phyloP scores from a whole-genome alignment of 64 coral and sea anemone genomes.

The Dendronephthya gigantea region DNA sequence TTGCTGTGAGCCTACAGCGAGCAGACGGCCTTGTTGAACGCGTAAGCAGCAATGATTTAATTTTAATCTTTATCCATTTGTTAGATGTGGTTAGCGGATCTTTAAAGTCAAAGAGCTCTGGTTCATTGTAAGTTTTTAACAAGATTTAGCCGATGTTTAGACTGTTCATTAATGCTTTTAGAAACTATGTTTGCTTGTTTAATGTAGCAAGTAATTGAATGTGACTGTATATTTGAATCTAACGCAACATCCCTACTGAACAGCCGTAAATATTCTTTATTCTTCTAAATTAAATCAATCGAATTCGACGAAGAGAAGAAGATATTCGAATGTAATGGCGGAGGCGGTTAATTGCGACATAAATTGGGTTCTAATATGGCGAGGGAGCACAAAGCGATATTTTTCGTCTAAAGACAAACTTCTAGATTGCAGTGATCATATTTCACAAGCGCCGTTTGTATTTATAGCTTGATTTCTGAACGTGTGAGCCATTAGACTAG shows the following conservation, averaged over 20 bases:
- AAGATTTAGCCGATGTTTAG: constrained; percentile 62
- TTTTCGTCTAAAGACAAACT: not conserved
- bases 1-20: not conserved
- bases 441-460: constrained; percentile 16
- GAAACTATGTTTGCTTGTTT: constrained; percentile 76
- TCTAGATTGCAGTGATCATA: constrained; percentile 1
- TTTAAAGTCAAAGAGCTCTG: not conserved
- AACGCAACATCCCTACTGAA: not conserved
- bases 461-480: constrained; percentile 6
- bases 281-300: not conserved
- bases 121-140: constrained; percentile 24
- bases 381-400: not conserved
- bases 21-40: not conserved
- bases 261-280: not conserved
- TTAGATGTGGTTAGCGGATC: not conserved
- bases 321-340: not conserved
- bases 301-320: not conserved
- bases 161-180: constrained; percentile 81
- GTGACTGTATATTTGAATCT: constrained; percentile 51
- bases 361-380: not conserved
- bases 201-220: constrained; percentile 98
- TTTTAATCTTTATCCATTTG: constrained; percentile 22
- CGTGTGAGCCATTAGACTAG: not conserved
- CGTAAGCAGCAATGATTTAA: not conserved
- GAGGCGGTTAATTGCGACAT: not conserved